Evolutionary conservation across 2,797 vertebrate genomes (phyloP), one percentile per base, ranked within the genome.

Genomic region (Gymnodraco acuticeps): DNA sequence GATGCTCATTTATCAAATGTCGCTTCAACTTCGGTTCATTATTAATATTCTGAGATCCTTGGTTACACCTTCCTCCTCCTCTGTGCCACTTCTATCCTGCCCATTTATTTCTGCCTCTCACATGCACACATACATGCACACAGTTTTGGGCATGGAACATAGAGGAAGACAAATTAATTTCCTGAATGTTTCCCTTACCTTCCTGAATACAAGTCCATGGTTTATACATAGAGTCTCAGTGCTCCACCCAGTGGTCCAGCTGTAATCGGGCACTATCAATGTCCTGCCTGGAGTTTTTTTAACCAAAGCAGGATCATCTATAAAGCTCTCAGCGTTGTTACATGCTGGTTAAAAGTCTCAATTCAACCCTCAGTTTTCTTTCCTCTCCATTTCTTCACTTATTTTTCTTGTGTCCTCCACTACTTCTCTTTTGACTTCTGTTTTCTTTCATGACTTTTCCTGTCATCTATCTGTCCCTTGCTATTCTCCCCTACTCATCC

Each of bases 231-330:
- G 15, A 33, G 84, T 78, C 16, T 69, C 46, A 53, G 61, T 85
- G 85, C 86, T 78, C 87, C 90, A 83, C 83, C 84, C 23, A 69
- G 89, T 90, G 90, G 89, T 54, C 17, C 45, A 60, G 52, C 55
- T 78, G 66, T 73, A 70, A 67, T 10, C 8, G 2, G 86, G 64
- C 85, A 82, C 60, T 41, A 2, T 52, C 43, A 13, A 48, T 73
- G 38, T 54, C 48, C 43, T 7, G 12, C n/a, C 61, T 3, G 17
- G 4, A 33, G 23, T 46, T 64, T 58, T 58, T 2, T 48, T 2
- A 62, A 70, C 61, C 42, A 65, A 61, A 73, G 31, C 15, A 5
- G 15, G 12, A 0, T 1, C 13, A 62, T 59, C 56, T 62, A 43
- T 58, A 47, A 14, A 66, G 45, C 52, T 15, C 47, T 60, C 38